Percentiles rank a stretch among this genome's conserved stretches.
phyloP scores from a whole-genome alignment of 92 coral and sea anemone genomes.

The Heteractis magnifica region DNA sequence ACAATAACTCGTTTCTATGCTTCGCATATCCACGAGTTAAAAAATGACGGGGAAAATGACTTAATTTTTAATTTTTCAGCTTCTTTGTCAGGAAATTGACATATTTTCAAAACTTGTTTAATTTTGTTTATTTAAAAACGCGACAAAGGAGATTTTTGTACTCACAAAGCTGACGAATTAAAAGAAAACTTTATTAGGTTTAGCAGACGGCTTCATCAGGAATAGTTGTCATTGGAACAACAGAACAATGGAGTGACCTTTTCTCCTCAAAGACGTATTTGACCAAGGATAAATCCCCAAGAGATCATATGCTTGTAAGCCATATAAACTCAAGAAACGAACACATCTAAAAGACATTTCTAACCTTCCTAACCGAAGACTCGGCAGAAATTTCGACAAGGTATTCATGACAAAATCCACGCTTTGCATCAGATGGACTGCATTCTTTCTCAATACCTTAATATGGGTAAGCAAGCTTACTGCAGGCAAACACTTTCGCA shows the following conservation, averaged over 20 bases:
- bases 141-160: not conserved
- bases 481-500: not conserved
- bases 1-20: too few relatives aligned
- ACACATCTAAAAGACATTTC: not conserved
- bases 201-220: conserved; percentile 8
- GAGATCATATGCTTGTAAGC: not conserved
- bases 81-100: too few relatives aligned
- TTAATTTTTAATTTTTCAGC: too few relatives aligned
- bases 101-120: too few relatives aligned
- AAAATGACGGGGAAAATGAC: too few relatives aligned
- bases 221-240: conserved; percentile 21
- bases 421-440: conserved; percentile 52
- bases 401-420: conserved; percentile 57
- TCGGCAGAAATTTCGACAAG: conserved; percentile 16
- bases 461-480: conserved; percentile 42
- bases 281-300: not conserved
- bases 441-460: conserved; percentile 39
- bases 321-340: not conserved
- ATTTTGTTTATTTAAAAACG: too few relatives aligned
- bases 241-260: not conserved
- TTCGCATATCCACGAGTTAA: too few relatives aligned
- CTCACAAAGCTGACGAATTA: not conserved
- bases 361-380: not conserved
- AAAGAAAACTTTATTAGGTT: too few relatives aligned
- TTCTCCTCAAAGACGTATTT: not conserved